Percentiles rank a stretch among this genome's conserved stretches.
These are phyloP conservation scores for Oreotragus oreotragus DNA, from an alignment of 2,113 vertebrate genomes.

Conservation along the genomic window DNA sequence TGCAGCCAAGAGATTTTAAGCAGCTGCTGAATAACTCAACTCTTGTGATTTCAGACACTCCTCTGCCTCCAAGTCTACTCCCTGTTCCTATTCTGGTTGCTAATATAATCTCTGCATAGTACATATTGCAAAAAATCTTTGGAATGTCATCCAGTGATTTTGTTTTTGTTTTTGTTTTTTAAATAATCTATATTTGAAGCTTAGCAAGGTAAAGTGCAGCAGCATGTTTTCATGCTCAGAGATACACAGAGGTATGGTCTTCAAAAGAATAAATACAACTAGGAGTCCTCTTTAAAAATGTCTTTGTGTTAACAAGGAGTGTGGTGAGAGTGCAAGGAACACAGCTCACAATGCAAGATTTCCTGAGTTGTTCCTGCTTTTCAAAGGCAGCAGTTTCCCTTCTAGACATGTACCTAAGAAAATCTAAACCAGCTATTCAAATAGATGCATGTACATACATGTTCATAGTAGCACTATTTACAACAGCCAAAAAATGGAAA, in stretches of 20 bases:
- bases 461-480: neutral
- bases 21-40: neutral
- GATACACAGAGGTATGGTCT: neutral
- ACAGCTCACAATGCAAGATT: neutral
- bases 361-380: neutral
- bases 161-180: too few relatives aligned
- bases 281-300: neutral
- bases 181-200: neutral
- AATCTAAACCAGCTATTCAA: neutral
- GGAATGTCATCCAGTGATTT: neutral
- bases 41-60: neutral
- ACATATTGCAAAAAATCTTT: neutral
- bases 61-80: neutral
- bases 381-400: neutral
- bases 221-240: neutral
- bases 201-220: neutral
- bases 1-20: neutral
- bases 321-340: fast-evolving
- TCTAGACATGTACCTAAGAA: neutral
- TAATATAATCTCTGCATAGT: neutral
- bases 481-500: neutral
- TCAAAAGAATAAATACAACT: neutral
- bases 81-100: too few relatives aligned
- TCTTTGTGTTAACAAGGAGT: neutral
- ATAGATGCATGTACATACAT: neutral